Conservation (phyloP, 2,113 vertebrate genomes). For the Eurystomus gularis region DNA sequence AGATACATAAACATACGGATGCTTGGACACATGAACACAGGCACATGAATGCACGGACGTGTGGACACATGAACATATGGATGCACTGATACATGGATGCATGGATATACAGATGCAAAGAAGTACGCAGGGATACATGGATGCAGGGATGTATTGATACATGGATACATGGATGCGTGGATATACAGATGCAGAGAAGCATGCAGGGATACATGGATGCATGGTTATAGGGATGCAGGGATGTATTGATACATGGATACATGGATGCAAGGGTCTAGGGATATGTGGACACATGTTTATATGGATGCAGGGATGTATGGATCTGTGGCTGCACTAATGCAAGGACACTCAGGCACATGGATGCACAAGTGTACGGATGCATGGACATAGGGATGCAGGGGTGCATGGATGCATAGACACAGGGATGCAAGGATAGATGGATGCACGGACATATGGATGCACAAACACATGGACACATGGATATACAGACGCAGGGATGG, state of each 20-base stretch:
- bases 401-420: background rate
- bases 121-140: background rate
- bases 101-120: background rate
- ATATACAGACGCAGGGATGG: background rate
- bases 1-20: background rate
- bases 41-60: no score
- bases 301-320: background rate
- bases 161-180: background rate
- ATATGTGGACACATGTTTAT: no score
- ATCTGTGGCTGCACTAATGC: background rate
- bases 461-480: background rate
- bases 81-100: background rate
- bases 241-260: no score
- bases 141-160: rapidly evolving
- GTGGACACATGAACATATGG: background rate
- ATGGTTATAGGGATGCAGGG: background rate
- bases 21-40: background rate
- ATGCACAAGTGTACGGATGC: no score
- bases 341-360: background rate
- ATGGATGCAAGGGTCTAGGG: rapidly evolving
- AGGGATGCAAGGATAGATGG: no score
- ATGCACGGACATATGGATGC: background rate
- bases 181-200: background rate
- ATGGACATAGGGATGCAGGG: background rate
- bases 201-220: background rate